Base-by-base conservation (phyloP, 2,888 invertebrate species). In the Ophion ventricosus region DNA sequence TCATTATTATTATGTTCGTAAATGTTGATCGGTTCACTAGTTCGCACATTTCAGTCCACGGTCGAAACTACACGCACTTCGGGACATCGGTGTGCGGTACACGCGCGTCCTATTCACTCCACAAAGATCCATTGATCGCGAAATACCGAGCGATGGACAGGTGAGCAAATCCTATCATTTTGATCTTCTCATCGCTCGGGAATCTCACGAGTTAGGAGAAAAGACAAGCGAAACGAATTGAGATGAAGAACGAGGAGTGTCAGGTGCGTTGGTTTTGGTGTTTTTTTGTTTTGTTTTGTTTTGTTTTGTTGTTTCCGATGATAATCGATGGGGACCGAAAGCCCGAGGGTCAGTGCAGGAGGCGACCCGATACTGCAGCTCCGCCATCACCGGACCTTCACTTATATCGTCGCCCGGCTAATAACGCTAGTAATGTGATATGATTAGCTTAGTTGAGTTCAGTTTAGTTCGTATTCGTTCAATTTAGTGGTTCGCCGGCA, bases 381-480 rank as follows among this genome's bases (percentile, higher is more conserved):
- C 86, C 88, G 87, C 87, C 91, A 92, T 91, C 92, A 91, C 89
- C 91, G 92, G 91, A 89, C 92, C 93, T 93, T 93, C 91, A 91
- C 93, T 93, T 93, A 92, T 93, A 93, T 92, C 92, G 91, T 92
- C 91, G 90, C 91, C 90, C 91, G 91, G 91, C 92, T 92, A 93
- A 93, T 93, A 92, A 93, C 92, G 91, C 91, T 91, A 92, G 93
- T 93, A 93, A 93, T 93, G 92, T 93, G 92, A 93, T 92, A 93
- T 92, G 93, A 93, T 93, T 93, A 93, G 92, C 91, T 93, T 91
- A 93, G 93, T 93, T 93, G 92, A 93, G 92, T 91, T 92, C 92
- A 92, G 93, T 92, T 93, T 92, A 93, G 92, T 93, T 92, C 92
- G 91, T 93, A 92, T 92, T 92, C 92, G 92, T 93, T 93, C 93